phyloP scores from a whole-genome alignment of 2,113 vertebrate genomes.

The Chaetodon trifascialis region DNA sequence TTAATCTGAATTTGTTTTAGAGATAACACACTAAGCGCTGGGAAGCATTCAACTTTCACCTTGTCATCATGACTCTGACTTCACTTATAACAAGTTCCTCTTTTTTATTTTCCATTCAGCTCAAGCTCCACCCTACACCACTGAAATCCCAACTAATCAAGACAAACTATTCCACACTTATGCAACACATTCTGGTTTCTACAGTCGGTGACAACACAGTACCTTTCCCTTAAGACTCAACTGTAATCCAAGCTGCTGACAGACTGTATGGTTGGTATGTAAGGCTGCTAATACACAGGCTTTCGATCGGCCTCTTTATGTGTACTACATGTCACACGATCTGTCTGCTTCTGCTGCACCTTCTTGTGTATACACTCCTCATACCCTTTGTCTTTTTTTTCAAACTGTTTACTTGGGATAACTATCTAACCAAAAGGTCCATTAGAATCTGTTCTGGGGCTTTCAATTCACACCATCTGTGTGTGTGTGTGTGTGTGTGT shows the following conservation, averaged over 20 bases:
- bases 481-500: too few relatives aligned
- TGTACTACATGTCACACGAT: neutral
- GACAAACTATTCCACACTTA: constrained; percentile 24
- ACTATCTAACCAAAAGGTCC: too few relatives aligned
- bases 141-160: neutral
- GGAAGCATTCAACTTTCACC: neutral
- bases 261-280: constrained; percentile 1
- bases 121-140: neutral
- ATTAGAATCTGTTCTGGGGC: too few relatives aligned
- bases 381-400: too few relatives aligned
- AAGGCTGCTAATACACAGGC: constrained; percentile 16
- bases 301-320: constrained; percentile 4
- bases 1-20: too few relatives aligned
- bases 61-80: constrained; percentile 2
- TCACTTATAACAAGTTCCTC: constrained; percentile 34
- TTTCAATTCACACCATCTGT: too few relatives aligned
- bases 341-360: neutral
- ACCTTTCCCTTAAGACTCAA: neutral
- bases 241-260: constrained; percentile 31
- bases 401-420: too few relatives aligned
- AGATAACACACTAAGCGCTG: too few relatives aligned
- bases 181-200: neutral
- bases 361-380: neutral
- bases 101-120: constrained; percentile 48
- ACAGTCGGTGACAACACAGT: neutral